Evolutionary conservation across 2,113 vertebrate genomes (phyloP).

Genomic region (Amblyornis subalaris): DNA sequence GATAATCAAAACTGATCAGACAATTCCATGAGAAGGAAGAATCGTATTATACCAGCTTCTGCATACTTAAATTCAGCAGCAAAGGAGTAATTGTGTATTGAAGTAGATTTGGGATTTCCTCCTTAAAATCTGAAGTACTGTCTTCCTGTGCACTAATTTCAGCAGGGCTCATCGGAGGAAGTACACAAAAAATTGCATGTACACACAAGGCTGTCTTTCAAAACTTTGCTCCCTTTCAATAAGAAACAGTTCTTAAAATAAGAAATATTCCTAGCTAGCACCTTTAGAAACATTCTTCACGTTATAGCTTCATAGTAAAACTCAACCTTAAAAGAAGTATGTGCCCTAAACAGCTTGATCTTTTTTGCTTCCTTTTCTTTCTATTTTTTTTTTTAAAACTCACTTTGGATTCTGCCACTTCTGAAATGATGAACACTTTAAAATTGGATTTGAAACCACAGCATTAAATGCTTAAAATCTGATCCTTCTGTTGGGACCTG

Average conservation of each 20-base stretch:
- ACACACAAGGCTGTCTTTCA: neutral
- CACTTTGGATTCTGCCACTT: conserved; percentile 69
- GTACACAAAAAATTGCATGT: neutral
- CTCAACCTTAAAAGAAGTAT: neutral
- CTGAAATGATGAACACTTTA: conserved; percentile 74
- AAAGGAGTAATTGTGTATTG: neutral
- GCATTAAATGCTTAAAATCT: conserved; percentile 76
- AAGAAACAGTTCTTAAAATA: neutral
- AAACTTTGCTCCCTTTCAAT: neutral
- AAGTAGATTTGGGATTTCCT: neutral
- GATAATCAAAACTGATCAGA: neutral
- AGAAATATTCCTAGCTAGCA: conserved; percentile 4
- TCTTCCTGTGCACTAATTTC: neutral
- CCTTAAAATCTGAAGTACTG: neutral
- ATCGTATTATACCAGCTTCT: neutral
- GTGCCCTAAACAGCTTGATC: neutral
- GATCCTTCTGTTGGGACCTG: conserved; percentile 81
- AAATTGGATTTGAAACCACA: conserved; percentile 82
- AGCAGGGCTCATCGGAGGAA: neutral
- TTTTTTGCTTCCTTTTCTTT: neutral
- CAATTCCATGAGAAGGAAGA: neutral
- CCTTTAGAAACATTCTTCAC: conserved; percentile 20
- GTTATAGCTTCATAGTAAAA: conserved; percentile 15
- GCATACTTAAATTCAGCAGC: neutral
- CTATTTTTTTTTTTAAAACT: neutral